Evolutionary conservation across 2,113 vertebrate species (phyloP), one percentile per base, ranked within the genome.

Genomic region (Rana temporaria): DNA sequence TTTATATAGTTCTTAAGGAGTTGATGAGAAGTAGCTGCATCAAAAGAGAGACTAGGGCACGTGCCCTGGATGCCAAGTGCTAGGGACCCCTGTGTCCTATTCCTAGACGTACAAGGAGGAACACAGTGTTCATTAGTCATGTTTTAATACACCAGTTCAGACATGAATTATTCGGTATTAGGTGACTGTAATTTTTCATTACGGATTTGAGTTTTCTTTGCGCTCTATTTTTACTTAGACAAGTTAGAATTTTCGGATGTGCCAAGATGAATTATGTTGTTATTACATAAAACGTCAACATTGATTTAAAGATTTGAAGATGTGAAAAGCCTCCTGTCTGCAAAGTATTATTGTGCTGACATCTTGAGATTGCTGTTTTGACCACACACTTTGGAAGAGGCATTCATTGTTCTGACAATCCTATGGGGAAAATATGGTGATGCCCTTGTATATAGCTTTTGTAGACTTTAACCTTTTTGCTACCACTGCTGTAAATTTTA

Each of bases 321-420:
- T 48, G 67, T 80, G 67, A 64, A 80, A 69, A 80, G 38, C 67
- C 67, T 80, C 56, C 68, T 71, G 56, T 71, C 78, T 60, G 30
- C 53, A 60, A 56, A 79, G 67, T 63, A 60, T 62, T 71, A 71
- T 71, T 80, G 55, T 42, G 6, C 57, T 62, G 67, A 80, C 66
- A 71, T 69, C 78, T 80, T 80, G 67, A 63, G 56, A 80, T 80
- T 80, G 78, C 78, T 80, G 62, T 80, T 80, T 80, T 80, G 78
- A 48, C 66, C 65, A 80, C 57, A 63, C 38, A 52, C 62, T 80
- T 71, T 19, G 24, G 19, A 71, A 71, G 38, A 70, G 38, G 32
- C 34, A 60, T 70, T n/a, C 22, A 8, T 55, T n/a, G 22, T 20
- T 71, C 56, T 80, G 67, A 62, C 56, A 80, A 80, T 22, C 57